Evolutionary conservation across 92 coral and sea anemone genomes (phyloP).

Genomic region (Isaurus tuberculatus): DNA sequence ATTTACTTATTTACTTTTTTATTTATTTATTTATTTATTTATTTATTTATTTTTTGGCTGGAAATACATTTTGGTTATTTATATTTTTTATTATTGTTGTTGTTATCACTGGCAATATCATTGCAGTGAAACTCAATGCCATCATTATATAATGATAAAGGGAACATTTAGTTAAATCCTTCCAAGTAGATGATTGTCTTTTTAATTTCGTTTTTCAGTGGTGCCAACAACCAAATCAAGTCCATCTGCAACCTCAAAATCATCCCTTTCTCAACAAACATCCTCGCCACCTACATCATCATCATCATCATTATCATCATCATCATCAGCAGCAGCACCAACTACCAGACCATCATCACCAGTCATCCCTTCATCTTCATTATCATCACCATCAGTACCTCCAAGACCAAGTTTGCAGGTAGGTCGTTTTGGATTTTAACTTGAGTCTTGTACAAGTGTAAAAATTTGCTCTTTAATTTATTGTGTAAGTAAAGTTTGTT

Average conservation of each 20-base stretch:
- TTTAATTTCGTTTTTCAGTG: not conserved
- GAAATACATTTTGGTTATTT: not conserved
- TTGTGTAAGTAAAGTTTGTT: no score
- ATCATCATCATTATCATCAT: not conserved
- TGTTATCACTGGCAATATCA: not conserved
- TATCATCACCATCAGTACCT: not conserved
- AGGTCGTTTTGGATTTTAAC: not conserved
- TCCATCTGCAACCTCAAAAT: not conserved
- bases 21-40: no score
- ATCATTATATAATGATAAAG: not conserved
- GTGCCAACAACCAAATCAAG: constrained; percentile 5
- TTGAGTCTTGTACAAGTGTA: not conserved
- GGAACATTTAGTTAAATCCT: not conserved
- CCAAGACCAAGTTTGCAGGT: not conserved
- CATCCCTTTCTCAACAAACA: constrained; percentile 12
- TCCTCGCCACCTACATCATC: not conserved
- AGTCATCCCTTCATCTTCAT: not conserved
- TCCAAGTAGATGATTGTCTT: not conserved
- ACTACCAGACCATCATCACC: not conserved
- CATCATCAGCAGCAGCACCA: not conserved
- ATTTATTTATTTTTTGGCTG: no score
- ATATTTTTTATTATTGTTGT: not conserved
- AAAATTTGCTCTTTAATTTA: no score
- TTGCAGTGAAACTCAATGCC: not conserved
- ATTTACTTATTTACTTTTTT: no score